Evolutionary conservation across 2,113 vertebrate genomes (phyloP).

Genomic region (Dolichallabes microphthalmus): DNA sequence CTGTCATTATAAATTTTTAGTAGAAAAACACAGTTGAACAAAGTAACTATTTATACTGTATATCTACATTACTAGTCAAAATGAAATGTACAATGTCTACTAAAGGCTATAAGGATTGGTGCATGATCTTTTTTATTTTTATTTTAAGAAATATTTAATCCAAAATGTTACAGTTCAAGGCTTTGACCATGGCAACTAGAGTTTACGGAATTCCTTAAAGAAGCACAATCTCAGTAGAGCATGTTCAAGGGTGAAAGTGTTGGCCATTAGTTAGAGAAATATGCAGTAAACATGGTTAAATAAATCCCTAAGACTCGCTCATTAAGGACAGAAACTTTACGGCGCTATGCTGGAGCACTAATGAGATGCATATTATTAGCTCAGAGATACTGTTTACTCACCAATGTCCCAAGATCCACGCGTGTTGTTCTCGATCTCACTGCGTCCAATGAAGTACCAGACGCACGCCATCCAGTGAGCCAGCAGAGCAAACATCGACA

Average conservation of each 20-base stretch:
- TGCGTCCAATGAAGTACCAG: slow-evolving; percentile 79
- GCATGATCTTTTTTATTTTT: not conserved
- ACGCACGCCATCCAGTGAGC: slow-evolving; percentile 84
- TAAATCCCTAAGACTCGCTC: not conserved
- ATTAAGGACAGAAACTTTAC: not conserved
- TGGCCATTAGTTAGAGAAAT: not conserved
- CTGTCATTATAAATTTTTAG: not conserved
- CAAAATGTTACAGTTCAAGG: not conserved
- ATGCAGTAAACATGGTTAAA: not conserved
- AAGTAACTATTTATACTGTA: no score
- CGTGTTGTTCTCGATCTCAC: slow-evolving; percentile 74
- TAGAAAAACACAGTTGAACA: not conserved
- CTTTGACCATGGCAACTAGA: not conserved
- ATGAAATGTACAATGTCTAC: not conserved
- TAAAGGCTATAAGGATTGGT: not conserved
- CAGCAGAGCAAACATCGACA: slow-evolving; percentile 81
- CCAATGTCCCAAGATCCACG: slow-evolving; percentile 75
- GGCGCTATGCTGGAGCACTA: not conserved
- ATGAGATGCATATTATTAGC: slow-evolving; percentile 3
- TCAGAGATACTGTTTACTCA: slow-evolving; percentile 53
- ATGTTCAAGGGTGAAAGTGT: not conserved
- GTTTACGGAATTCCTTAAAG: not conserved
- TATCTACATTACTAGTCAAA: no score
- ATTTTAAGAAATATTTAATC: not conserved
- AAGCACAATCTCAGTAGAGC: not conserved